Conservation (phyloP, 2,113 vertebrate genomes). For the Kryptolebias marmoratus region DNA sequence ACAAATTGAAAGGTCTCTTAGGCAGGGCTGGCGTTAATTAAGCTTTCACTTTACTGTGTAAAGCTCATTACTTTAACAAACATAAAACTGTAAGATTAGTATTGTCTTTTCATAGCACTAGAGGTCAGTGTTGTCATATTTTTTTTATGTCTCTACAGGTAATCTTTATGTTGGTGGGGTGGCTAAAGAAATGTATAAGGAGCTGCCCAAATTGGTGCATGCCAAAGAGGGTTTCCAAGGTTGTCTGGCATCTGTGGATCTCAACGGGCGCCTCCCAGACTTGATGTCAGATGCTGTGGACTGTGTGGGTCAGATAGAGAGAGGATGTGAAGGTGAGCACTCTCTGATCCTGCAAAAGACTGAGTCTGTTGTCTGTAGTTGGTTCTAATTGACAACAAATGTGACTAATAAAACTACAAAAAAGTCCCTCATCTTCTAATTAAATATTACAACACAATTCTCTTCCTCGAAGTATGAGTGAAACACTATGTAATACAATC, state of each 20-base stretch:
- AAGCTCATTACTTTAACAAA: neutral
- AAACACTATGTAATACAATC: neutral
- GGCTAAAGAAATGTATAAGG: slow-evolving; percentile 93
- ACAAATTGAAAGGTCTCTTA: neutral
- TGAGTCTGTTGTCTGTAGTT: neutral
- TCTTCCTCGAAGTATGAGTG: neutral
- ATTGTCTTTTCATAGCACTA: slow-evolving; percentile 44
- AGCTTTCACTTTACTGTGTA: neutral
- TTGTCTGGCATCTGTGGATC: slow-evolving; percentile 93
- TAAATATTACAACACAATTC: neutral
- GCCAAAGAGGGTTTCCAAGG: slow-evolving; percentile 97
- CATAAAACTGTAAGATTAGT: neutral
- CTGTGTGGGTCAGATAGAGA: slow-evolving; percentile 95
- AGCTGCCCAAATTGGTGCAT: slow-evolving; percentile 94
- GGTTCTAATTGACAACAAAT: neutral
- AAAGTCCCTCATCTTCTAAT: too few relatives aligned
- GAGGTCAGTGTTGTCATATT: slow-evolving; percentile 65
- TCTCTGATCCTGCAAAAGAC: neutral
- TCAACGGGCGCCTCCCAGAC: slow-evolving; percentile 95
- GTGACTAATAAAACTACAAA: neutral
- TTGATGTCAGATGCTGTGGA: slow-evolving; percentile 94
- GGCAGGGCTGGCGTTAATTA: neutral
- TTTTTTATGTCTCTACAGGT: slow-evolving; percentile 75
- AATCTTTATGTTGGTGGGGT: slow-evolving; percentile 94
- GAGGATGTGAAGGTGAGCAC: slow-evolving; percentile 94